Conservation (phyloP, 2,888 invertebrate species). For the Cephus sareptanus region DNA sequence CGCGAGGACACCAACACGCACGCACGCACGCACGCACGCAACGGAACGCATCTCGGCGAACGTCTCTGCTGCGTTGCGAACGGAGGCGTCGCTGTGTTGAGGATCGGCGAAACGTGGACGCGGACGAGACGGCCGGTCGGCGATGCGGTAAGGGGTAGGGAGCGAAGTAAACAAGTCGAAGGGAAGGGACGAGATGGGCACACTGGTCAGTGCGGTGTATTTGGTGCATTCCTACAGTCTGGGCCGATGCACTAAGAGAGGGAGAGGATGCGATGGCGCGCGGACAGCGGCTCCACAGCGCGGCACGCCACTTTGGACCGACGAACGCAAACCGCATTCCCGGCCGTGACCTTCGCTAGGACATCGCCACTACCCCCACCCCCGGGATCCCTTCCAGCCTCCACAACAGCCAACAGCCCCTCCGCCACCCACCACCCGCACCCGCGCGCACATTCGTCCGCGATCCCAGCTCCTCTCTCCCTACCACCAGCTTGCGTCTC, state of each 20-base stretch:
- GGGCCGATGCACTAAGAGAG: conserved; percentile 35
- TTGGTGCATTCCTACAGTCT: conserved; percentile 59
- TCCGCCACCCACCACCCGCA: conserved; percentile 10
- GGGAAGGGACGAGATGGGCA: conserved; percentile 46
- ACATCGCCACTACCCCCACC: conserved; percentile 64
- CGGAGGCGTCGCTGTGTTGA: conserved; percentile 1
- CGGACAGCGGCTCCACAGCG: conserved; percentile 37
- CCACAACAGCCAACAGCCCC: conserved; percentile 3
- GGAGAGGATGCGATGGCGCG: conserved; percentile 12
- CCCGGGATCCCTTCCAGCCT: conserved; percentile 28
- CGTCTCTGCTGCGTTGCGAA: background rate
- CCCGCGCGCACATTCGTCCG: conserved; percentile 8
- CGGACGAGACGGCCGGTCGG: conserved; percentile 11
- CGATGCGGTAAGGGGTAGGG: conserved; percentile 24
- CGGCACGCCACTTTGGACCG: conserved; percentile 59
- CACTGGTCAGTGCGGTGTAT: conserved; percentile 55
- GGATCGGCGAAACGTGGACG: conserved; percentile 6
- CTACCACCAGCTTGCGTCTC: conserved; percentile 4
- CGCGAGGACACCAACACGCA: no score
- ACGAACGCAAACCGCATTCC: conserved; percentile 64
- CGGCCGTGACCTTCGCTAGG: conserved; percentile 67
- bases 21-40: no score
- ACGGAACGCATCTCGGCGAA: no score
- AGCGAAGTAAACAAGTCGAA: conserved; percentile 59
- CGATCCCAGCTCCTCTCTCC: background rate